These are phyloP conservation scores for Chauna torquata DNA, from an alignment of 2,113 vertebrate genomes.

Conservation along the genomic window DNA sequence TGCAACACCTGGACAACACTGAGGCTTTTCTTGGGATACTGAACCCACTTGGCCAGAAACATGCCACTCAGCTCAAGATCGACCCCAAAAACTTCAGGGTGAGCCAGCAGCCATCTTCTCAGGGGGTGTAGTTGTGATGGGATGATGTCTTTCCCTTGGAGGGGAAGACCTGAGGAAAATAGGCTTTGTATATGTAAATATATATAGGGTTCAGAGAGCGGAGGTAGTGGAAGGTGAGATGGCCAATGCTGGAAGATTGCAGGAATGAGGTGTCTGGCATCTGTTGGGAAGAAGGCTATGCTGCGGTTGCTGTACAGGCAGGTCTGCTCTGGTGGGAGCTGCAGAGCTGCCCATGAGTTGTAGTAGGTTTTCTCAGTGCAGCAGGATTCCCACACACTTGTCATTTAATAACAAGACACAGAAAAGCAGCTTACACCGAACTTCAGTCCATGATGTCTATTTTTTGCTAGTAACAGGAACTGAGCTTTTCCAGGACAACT, in stretches of 20 bases:
- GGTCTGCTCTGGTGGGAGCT: background rate
- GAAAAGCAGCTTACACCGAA: background rate
- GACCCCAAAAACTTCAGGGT: constrained; percentile 68
- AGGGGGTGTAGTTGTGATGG: background rate
- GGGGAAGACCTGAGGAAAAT: background rate
- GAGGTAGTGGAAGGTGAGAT: background rate
- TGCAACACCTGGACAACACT: constrained; percentile 60
- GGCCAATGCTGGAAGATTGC: background rate
- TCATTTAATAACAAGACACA: background rate
- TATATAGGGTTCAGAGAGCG: background rate
- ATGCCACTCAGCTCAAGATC: constrained; percentile 57
- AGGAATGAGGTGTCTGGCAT: background rate
- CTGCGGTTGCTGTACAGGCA: background rate
- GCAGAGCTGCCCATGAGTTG: background rate
- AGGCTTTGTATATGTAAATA: background rate
- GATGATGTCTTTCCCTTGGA: background rate
- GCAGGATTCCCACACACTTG: background rate
- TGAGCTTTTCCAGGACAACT: background rate
- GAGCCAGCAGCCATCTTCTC: background rate
- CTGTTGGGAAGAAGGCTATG: background rate
- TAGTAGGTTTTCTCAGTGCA: background rate
- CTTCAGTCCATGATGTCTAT: background rate
- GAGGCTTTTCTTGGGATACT: constrained; percentile 61
- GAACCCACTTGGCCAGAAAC: constrained; percentile 57
- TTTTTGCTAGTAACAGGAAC: background rate